phyloP scores from a whole-genome alignment of 2,888 invertebrate genomes.

The Yponomeuta sedellus region DNA sequence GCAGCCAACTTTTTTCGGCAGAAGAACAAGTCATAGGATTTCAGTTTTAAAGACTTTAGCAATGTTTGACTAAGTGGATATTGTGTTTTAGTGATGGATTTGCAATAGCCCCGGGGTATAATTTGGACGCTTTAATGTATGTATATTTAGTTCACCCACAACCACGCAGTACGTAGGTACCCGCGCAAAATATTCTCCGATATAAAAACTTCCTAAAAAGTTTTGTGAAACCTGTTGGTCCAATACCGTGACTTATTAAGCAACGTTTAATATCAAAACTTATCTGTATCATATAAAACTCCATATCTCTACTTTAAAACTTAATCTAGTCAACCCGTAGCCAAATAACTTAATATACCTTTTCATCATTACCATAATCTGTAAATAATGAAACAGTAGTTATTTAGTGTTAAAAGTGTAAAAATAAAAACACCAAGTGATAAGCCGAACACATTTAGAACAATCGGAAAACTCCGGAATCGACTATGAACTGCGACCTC shows the following conservation, averaged over 20 bases:
- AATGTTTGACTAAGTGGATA: conserved; percentile 33
- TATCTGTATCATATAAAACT: conserved; percentile 27
- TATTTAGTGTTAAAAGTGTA: background rate
- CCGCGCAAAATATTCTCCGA: background rate
- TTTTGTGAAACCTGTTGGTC: conserved; percentile 42
- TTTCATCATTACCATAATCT: background rate
- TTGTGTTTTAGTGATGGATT: conserved; percentile 40
- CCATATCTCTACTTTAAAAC: conserved; percentile 27
- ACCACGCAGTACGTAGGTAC: background rate
- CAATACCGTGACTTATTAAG: conserved; percentile 61
- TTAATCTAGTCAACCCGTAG: background rate
- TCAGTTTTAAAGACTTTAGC: background rate
- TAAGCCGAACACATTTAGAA: background rate
- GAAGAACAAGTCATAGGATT: background rate
- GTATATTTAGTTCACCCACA: background rate
- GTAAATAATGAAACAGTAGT: background rate
- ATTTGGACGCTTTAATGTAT: conserved; percentile 35
- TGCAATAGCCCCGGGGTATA: conserved; percentile 30
- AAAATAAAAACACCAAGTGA: background rate
- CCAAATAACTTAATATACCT: background rate
- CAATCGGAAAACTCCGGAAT: background rate
- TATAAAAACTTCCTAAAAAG: background rate
- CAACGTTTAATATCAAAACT: conserved; percentile 48
- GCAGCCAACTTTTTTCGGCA: conserved; percentile 21
- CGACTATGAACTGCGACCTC: conserved; percentile 1